These are phyloP conservation scores for Hypomesus transpacificus DNA, from an alignment of 2,113 vertebrate species.

Conservation along the genomic window DNA sequence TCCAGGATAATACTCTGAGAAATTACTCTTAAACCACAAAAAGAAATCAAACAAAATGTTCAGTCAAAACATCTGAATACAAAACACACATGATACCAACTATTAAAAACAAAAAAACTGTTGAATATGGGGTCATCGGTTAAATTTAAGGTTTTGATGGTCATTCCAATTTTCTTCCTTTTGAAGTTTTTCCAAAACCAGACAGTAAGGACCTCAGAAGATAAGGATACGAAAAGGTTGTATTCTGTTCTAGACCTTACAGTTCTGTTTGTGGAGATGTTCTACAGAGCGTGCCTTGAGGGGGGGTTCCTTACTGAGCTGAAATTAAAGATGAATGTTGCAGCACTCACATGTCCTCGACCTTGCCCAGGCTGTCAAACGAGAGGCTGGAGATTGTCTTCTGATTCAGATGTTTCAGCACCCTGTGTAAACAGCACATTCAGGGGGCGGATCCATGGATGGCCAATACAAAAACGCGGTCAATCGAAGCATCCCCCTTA, in stretches of 20 bases:
- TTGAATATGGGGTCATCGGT: background rate
- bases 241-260: too few relatives aligned
- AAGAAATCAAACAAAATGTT: slow-evolving; percentile 3
- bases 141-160: too few relatives aligned
- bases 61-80: background rate
- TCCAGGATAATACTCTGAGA: slow-evolving; percentile 60
- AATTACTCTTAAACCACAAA: slow-evolving; percentile 54
- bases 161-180: too few relatives aligned
- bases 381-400: slow-evolving; percentile 53
- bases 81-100: background rate
- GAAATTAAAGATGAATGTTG: background rate
- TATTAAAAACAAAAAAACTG: background rate
- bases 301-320: background rate
- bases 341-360: slow-evolving; percentile 61
- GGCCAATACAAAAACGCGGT: background rate
- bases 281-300: background rate
- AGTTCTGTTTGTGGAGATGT: too few relatives aligned
- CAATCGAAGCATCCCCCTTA: background rate
- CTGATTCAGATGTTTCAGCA: slow-evolving; percentile 52
- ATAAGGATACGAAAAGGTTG: too few relatives aligned
- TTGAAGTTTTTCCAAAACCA: too few relatives aligned
- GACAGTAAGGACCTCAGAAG: too few relatives aligned
- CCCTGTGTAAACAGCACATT: slow-evolving; percentile 32
- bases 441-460: background rate
- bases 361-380: slow-evolving; percentile 57